Evolutionary conservation across 2,888 invertebrate species (phyloP), one percentile per base, ranked within the genome.

Genomic region (Melinaea marsaeus): DNA sequence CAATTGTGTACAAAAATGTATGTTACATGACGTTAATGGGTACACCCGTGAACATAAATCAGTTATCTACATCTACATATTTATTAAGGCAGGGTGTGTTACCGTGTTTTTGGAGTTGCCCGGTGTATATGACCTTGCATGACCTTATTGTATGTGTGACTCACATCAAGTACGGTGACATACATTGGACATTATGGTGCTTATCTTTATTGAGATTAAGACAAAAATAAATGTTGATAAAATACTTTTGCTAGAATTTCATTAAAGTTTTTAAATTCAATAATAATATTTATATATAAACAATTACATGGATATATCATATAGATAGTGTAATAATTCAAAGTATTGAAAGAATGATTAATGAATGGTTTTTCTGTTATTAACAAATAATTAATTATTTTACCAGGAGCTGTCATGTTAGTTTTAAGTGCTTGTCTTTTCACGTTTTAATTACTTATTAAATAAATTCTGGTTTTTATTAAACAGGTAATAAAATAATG

Each of bases 21-120:
- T 48, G 22, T 35, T 54, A 60, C 47, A 54, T 60, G 35, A 60
- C 46, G 60, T 59, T 58, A 35, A 56, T 34, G 22, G 22, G 47
- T 34, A 55, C 58, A 51, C 13, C 51, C 13, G 47, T 58, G 57
- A 59, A 66, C 59, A 22, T 62, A 63, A 65, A 65, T 61, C 67
- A 68, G 65, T 60, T 68, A 67, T 66, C 69, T 65, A 65, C 64
- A 68, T 68, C 62, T 65, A 69, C 67, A 67, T 64, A 66, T 64
- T 66, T 70, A 69, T 71, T 69, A 69, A 69, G 70, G 71, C 69
- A 70, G 71, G 69, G 73, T 68, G 70, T 72, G 74, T 64, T 58
- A 61, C 60, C 63, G 59, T 62, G 74, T 75, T 78, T 77, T 77
- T 76, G 76, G 76, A 65, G 69, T 72, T 69, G 69, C 64, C 67